phyloP scores from a whole-genome alignment of 1,140 invertebrate species.

The Anastatus disparis region DNA sequence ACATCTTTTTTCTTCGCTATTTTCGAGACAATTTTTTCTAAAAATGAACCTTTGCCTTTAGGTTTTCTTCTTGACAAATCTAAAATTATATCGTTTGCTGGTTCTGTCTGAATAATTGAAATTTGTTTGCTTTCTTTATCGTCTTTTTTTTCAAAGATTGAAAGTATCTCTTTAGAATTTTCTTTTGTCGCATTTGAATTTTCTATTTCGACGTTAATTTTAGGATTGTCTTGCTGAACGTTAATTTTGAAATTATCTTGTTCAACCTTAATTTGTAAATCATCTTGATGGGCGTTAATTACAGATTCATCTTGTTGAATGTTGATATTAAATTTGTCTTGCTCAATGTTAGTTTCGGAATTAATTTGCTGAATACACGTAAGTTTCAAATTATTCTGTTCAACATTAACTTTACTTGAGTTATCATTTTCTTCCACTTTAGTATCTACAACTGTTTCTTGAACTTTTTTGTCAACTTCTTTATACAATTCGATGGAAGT shows the following conservation, averaged over 20 bases:
- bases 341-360: background rate
- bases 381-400: too few relatives aligned
- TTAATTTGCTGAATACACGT: too few relatives aligned
- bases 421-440: background rate
- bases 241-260: too few relatives aligned
- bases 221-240: too few relatives aligned
- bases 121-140: background rate
- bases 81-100: slow-evolving; percentile 60
- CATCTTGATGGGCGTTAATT: too few relatives aligned
- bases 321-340: too few relatives aligned
- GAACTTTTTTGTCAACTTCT: background rate
- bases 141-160: slow-evolving; percentile 2
- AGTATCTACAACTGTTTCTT: slow-evolving; percentile 1
- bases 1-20: slow-evolving; percentile 62
- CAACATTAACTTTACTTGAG: background rate
- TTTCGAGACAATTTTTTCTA: slow-evolving; percentile 64
- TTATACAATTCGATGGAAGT: background rate
- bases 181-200: background rate
- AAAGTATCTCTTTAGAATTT: background rate
- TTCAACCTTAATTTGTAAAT: too few relatives aligned
- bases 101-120: slow-evolving; percentile 3
- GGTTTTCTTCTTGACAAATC: slow-evolving; percentile 60
- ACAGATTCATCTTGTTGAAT: too few relatives aligned
- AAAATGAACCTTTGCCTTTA: slow-evolving; percentile 58
- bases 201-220: background rate